These are phyloP conservation scores for Lepilemur ruficaudatus DNA, from an alignment of 2,797 vertebrate genomes.

Conservation along the genomic window DNA sequence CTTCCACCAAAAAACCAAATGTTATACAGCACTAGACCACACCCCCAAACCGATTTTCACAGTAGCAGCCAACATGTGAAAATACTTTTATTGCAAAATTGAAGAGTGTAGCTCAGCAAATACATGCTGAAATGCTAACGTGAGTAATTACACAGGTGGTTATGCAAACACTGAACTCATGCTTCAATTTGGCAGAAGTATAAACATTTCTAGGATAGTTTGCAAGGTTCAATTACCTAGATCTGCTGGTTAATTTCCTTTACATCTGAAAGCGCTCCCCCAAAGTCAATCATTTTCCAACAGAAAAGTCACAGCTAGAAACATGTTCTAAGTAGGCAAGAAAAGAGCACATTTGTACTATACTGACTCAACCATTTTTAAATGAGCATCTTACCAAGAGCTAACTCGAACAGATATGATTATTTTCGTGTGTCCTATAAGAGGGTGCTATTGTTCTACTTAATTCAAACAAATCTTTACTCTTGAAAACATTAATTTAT, in stretches of 20 bases:
- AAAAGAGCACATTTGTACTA: background rate
- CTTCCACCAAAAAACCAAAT: background rate
- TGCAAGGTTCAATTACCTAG: constrained; percentile 48
- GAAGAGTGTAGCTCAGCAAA: constrained; percentile 3
- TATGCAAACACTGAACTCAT: background rate
- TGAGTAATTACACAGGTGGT: constrained; percentile 47
- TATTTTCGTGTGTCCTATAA: background rate
- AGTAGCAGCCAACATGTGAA: constrained; percentile 25
- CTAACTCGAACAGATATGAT: background rate
- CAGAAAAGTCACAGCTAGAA: background rate
- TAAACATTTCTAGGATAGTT: constrained; percentile 43
- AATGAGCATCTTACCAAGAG: background rate
- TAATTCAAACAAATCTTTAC: background rate
- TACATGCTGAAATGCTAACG: background rate
- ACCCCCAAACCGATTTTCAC: background rate
- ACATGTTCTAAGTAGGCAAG: background rate
- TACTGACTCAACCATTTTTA: background rate
- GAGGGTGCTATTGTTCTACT: background rate
- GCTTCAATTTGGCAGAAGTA: constrained; percentile 44
- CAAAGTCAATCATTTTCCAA: background rate
- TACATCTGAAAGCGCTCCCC: background rate
- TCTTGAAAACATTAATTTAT: background rate
- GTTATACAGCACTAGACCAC: background rate
- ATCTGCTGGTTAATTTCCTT: constrained; percentile 44
- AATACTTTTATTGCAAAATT: constrained; percentile 58